phyloP scores from a whole-genome alignment of 1,140 invertebrate genomes.

The Halesus radiatus region DNA sequence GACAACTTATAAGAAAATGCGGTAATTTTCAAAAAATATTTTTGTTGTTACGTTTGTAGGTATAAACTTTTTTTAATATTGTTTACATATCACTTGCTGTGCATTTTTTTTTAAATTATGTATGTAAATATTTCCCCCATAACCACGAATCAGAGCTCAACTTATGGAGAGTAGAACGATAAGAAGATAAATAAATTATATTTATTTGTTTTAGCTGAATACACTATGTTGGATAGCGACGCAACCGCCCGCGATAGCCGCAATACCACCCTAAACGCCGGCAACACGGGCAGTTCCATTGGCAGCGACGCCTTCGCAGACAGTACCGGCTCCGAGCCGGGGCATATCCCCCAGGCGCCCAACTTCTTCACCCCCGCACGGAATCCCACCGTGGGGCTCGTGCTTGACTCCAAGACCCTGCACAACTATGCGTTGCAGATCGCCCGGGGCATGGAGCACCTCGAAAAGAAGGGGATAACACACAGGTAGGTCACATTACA shows the following conservation, averaged over 20 bases:
- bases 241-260: not conserved
- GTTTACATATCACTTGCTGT: too few species aligned
- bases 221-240: conserved; percentile 63
- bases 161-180: too few species aligned
- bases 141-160: too few species aligned
- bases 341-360: not conserved
- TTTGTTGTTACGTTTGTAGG: too few species aligned
- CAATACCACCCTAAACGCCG: conserved; percentile 24
- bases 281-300: conserved; percentile 48
- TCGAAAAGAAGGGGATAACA: conserved; percentile 76
- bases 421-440: conserved; percentile 80
- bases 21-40: too few species aligned
- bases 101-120: too few species aligned
- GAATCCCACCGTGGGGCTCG: not conserved
- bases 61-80: too few species aligned
- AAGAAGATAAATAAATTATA: too few species aligned
- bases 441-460: conserved; percentile 78
- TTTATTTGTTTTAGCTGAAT: conserved; percentile 62
- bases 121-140: too few species aligned
- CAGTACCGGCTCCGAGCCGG: conserved; percentile 24
- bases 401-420: conserved; percentile 72
- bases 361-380: not conserved
- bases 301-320: conserved; percentile 59
- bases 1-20: too few species aligned
- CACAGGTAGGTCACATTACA: conserved; percentile 70